Percentiles rank a stretch among this genome's conserved stretches.
phyloP scores from a whole-genome alignment of 2,888 invertebrate genomes.

The Caenorhabditis uteleia region DNA sequence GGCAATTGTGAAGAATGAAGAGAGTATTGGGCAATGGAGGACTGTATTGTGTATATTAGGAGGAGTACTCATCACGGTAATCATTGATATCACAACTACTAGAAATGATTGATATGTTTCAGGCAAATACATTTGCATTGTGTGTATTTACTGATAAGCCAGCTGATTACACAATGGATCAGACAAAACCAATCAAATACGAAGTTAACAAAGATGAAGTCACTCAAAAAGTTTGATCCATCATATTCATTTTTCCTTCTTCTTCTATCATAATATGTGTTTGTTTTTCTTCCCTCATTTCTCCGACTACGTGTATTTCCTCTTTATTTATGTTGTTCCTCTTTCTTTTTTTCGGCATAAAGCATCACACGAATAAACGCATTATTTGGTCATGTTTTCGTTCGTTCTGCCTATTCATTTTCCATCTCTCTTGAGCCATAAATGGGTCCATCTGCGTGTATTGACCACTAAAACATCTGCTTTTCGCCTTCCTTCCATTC shows the following conservation, averaged over 20 bases:
- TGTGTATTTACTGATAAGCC: conserved; percentile 36
- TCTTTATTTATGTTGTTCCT: conserved; percentile 3
- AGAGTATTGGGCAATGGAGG: conserved; percentile 33
- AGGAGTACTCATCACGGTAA: conserved; percentile 17
- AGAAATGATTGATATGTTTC: conserved; percentile 1
- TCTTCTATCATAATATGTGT: conserved; percentile 2
- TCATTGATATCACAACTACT: no score
- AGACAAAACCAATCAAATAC: conserved; percentile 20
- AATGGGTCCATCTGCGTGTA: background rate
- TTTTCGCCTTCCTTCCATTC: no score
- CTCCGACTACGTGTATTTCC: background rate
- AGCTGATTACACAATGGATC: conserved; percentile 26
- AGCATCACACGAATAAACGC: conserved; percentile 16
- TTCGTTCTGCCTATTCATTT: conserved; percentile 29
- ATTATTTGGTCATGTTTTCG: conserved; percentile 8
- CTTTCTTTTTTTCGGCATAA: background rate
- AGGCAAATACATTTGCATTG: conserved; percentile 19
- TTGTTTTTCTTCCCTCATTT: conserved; percentile 1
- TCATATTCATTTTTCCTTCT: no score
- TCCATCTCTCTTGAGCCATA: conserved; percentile 4
- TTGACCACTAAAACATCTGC: conserved; percentile 40
- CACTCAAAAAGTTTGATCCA: conserved; percentile 2
- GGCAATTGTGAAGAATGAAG: conserved; percentile 51
- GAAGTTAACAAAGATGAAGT: conserved; percentile 7
- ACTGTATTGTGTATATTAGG: conserved; percentile 30